phyloP scores from a whole-genome alignment of 2,113 vertebrate species.

The Brachypodius melanocephalos region DNA sequence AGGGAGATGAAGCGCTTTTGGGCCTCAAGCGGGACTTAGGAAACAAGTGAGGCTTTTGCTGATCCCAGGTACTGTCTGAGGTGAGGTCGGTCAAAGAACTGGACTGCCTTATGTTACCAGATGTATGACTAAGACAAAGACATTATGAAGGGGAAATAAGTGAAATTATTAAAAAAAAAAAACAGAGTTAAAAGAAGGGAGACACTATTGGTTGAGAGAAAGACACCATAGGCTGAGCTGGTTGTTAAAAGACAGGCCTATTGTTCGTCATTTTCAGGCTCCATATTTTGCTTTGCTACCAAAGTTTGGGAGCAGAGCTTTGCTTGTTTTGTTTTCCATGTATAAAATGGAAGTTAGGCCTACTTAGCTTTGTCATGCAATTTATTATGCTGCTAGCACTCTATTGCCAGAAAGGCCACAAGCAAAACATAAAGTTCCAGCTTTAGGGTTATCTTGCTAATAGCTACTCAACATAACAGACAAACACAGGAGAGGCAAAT shows the following conservation, averaged over 20 bases:
- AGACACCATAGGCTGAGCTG: background rate
- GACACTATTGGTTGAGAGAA: background rate
- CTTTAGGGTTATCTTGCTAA: background rate
- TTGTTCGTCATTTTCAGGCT: background rate
- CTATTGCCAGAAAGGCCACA: background rate
- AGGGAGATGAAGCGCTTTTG: slow-evolving; percentile 58
- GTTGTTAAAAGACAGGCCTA: background rate
- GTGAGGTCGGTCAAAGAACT: slow-evolving; percentile 71
- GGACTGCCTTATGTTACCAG: slow-evolving; percentile 66
- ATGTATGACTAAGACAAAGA: slow-evolving; percentile 54
- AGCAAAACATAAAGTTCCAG: background rate
- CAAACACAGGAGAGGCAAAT: background rate
- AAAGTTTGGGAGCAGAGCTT: background rate
- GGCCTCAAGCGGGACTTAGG: slow-evolving; percentile 48
- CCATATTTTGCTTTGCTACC: background rate
- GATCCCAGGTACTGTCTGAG: slow-evolving; percentile 42
- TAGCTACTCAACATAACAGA: background rate
- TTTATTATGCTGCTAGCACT: background rate
- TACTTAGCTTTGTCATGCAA: background rate
- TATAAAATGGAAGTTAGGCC: background rate
- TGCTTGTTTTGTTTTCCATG: background rate
- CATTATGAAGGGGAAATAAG: slow-evolving; percentile 23
- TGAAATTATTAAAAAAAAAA: background rate
- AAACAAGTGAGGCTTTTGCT: slow-evolving; percentile 16
- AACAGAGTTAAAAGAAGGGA: background rate